Evolutionary conservation across 2,888 invertebrate species (phyloP), one percentile per base, ranked within the genome.

Genomic region (Phrixothrix hirtus): DNA sequence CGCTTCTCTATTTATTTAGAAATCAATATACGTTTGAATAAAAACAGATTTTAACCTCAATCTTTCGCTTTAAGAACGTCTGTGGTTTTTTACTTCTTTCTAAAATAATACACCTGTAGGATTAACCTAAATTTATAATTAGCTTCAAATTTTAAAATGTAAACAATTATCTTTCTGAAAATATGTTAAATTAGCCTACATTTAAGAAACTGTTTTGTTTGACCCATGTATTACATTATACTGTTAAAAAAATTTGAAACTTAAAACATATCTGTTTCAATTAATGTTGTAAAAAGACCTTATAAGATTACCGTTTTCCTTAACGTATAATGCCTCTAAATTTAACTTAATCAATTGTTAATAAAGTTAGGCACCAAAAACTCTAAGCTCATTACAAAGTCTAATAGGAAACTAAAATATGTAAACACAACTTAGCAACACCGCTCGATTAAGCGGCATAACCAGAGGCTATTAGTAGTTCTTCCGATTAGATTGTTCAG

Each of bases 331-430:
- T 5, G 7, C 21, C 4, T 21, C 4, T 7, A 21, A 21, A 21
- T 21, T 21, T 21, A 5, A 21, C 21, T 3, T 5, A 21, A 21
- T 21, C 21, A 21, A 7, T 21, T 21, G 21, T 21, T 21, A 7
- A 21, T 21, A 21, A 21, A 7, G 3, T 21, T 21, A 7, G 4
- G 34, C 27, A 30, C 35, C 21, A 21, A 50, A 43, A 39, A 37
- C 30, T 49, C 36, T 25, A 26, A 49, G 26, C 12, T n/a, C 38
- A 39, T 52, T 47, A 53, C 9, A 39, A 45, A 51, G 51, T 45
- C 34, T 53, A 53, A 53, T 47, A 43, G 50, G 38, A 27, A 55
- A 52, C 51, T 43, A 32, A 48, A 61, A 59, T 55, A 61, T 15
- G 41, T 60, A 61, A 59, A 38, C 37, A 46, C 13, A 11, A 21